A percentile compares a stretch with the other conserved stretches of the same genome.
phyloP scores from a whole-genome alignment of 92 coral and sea anemone genomes.

The Anthopleura xanthogrammica region DNA sequence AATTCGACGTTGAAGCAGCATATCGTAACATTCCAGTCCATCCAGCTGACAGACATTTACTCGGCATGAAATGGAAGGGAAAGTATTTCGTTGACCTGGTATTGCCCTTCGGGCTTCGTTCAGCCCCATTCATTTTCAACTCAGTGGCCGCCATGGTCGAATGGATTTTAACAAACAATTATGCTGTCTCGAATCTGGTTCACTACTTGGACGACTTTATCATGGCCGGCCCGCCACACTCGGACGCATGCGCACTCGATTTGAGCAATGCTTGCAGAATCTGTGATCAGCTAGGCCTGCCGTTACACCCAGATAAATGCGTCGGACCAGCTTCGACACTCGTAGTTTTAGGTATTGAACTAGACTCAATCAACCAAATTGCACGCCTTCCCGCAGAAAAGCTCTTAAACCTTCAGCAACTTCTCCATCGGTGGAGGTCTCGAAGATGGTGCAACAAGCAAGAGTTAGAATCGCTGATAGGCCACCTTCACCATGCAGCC shows the following conservation, averaged over 20 bases:
- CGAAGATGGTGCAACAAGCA: conserved; percentile 15
- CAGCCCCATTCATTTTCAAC: conserved; percentile 53
- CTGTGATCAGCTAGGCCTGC: no score
- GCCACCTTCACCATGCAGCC: conserved; percentile 33
- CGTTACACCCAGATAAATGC: no score
- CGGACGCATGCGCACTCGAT: no score
- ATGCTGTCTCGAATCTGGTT: conserved; percentile 10
- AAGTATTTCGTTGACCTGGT: conserved; percentile 20
- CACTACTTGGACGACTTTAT: conserved; percentile 16
- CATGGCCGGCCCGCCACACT: no score
- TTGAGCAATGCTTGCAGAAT: no score
- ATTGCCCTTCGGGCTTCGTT: conserved; percentile 41
- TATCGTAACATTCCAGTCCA: conserved; percentile 44
- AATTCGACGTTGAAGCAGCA: no score
- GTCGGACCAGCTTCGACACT: no score
- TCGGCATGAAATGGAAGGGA: conserved; percentile 47
- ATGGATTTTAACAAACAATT: conserved; percentile 37
- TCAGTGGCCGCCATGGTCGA: conserved; percentile 21
- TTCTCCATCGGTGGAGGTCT: not conserved
- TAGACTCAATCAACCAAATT: conserved; percentile 5
- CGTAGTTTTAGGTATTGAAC: no score
- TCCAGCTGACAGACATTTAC: conserved; percentile 38
- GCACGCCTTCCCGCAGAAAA: conserved; percentile 6
- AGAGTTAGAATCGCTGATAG: conserved; percentile 10
- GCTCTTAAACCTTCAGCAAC: not conserved